phyloP scores from a whole-genome alignment of 2,888 invertebrate species.

The Acholoe squamosa region DNA sequence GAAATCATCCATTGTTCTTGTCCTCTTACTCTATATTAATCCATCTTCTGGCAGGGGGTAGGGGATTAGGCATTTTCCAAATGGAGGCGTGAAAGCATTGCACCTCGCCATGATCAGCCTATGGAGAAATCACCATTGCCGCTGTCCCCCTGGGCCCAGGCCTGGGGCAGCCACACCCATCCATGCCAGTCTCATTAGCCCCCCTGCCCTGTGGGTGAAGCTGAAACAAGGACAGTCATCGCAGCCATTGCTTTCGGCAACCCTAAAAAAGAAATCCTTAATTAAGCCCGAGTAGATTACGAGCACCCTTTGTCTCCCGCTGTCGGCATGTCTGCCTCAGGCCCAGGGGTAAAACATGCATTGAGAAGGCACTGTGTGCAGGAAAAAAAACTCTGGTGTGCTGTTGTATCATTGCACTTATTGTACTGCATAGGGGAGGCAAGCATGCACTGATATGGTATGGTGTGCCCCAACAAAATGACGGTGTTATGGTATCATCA shows the following conservation, averaged over 20 bases:
- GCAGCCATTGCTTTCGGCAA: background rate
- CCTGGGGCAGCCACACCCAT: background rate
- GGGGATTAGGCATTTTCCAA: background rate
- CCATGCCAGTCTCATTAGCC: slow-evolving; percentile 14
- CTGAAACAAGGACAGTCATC: background rate
- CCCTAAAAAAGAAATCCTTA: background rate
- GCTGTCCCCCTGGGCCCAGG: background rate
- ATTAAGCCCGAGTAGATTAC: slow-evolving; percentile 27
- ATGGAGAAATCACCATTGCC: background rate
- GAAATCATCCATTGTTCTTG: background rate
- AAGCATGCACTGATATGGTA: no score
- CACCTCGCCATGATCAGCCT: background rate
- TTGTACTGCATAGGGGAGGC: no score
- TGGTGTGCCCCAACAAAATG: no score
- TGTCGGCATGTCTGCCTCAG: background rate
- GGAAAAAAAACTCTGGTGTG: no score
- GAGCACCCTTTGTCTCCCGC: slow-evolving; percentile 15
- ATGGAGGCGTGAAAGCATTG: slow-evolving; percentile 3
- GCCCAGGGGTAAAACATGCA: background rate
- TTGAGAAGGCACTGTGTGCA: background rate
- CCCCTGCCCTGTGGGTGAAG: background rate
- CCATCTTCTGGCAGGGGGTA: no score
- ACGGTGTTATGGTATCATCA: no score
- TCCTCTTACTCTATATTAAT: no score
- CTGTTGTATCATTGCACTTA: no score